These are phyloP conservation scores for Schizotus pectinicornis DNA, from an alignment of 2,888 invertebrate genomes.

Conservation along the genomic window DNA sequence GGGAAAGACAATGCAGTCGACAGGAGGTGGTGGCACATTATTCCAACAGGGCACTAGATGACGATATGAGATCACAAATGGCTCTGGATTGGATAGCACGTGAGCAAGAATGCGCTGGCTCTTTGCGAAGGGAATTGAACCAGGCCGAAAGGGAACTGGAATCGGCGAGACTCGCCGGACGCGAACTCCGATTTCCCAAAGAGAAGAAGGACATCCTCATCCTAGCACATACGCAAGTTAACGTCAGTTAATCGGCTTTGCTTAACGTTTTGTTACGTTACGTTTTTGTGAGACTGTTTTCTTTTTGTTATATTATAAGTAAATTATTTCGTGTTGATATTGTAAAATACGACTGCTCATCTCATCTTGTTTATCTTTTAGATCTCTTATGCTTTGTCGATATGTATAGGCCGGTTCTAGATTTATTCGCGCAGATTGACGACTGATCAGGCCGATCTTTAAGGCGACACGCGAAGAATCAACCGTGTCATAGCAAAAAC, in stretches of 20 bases:
- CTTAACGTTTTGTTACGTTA: conserved; percentile 32
- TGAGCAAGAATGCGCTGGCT: conserved; percentile 75
- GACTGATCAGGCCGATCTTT: conserved; percentile 14
- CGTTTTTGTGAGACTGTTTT: conserved; percentile 45
- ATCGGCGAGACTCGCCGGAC: conserved; percentile 83
- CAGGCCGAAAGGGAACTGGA: conserved; percentile 87
- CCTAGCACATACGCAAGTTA: conserved; percentile 84
- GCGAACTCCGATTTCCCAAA: conserved; percentile 92
- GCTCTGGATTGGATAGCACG: conserved; percentile 93
- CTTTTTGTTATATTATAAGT: conserved; percentile 38
- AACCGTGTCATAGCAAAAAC: conserved; percentile 30
- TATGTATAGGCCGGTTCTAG: conserved; percentile 17
- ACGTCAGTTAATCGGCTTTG: conserved; percentile 52
- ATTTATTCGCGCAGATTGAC: conserved; percentile 12
- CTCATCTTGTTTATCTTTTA: conserved; percentile 29
- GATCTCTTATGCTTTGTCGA: conserved; percentile 41
- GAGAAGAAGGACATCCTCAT: conserved; percentile 94
- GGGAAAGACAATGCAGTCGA: conserved; percentile 91
- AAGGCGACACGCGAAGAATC: conserved; percentile 12
- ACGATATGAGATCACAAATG: conserved; percentile 96
- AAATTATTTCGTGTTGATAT: conserved; percentile 46
- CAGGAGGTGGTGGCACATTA: conserved; percentile 94
- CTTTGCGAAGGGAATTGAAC: conserved; percentile 80
- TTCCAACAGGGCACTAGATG: conserved; percentile 89
- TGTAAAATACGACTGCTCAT: conserved; percentile 40